These are phyloP conservation scores for Lampropteryx suffumata DNA, from an alignment of 2,888 invertebrate species.

Conservation along the genomic window DNA sequence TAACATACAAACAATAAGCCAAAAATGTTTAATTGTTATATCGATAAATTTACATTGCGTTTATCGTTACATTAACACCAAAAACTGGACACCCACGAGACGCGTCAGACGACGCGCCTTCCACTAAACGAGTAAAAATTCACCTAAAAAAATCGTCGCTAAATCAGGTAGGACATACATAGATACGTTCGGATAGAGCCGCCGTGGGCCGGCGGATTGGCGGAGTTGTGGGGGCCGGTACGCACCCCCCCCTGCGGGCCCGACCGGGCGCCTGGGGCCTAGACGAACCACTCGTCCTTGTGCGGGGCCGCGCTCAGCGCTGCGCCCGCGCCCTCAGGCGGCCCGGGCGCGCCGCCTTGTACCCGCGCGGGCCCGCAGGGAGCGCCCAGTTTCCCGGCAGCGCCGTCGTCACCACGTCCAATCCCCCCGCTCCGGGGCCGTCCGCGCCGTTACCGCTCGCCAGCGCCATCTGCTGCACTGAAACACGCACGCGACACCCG, in stretches of 20 bases:
- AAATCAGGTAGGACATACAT: slow-evolving; percentile 69
- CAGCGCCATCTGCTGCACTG: slow-evolving; percentile 87
- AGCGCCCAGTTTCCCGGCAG: slow-evolving; percentile 97
- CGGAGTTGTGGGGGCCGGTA: slow-evolving; percentile 58
- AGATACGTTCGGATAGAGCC: slow-evolving; percentile 45
- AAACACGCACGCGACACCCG: slow-evolving; percentile 42
- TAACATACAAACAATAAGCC: slow-evolving; percentile 80
- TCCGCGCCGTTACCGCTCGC: slow-evolving; percentile 84
- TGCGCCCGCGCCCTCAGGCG: slow-evolving; percentile 97
- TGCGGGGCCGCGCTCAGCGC: slow-evolving; percentile 91
- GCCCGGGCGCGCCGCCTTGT: slow-evolving; percentile 90
- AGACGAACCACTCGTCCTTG: slow-evolving; percentile 97
- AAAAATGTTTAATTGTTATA: slow-evolving; percentile 82
- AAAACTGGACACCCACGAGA: slow-evolving; percentile 69
- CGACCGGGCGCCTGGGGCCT: slow-evolving; percentile 66
- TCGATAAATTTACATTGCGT: slow-evolving; percentile 80
- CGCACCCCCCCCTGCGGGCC: slow-evolving; percentile 71
- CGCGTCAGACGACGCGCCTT: slow-evolving; percentile 72
- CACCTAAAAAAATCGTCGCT: slow-evolving; percentile 74
- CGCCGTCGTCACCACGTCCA: slow-evolving; percentile 69
- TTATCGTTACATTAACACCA: slow-evolving; percentile 68
- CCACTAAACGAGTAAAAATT: slow-evolving; percentile 77
- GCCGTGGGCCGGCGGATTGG: slow-evolving; percentile 28
- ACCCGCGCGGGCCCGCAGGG: slow-evolving; percentile 93
- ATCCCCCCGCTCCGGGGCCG: slow-evolving; percentile 80